phyloP scores from a whole-genome alignment of 2,113 vertebrate species.

The Lepus timidus region DNA sequence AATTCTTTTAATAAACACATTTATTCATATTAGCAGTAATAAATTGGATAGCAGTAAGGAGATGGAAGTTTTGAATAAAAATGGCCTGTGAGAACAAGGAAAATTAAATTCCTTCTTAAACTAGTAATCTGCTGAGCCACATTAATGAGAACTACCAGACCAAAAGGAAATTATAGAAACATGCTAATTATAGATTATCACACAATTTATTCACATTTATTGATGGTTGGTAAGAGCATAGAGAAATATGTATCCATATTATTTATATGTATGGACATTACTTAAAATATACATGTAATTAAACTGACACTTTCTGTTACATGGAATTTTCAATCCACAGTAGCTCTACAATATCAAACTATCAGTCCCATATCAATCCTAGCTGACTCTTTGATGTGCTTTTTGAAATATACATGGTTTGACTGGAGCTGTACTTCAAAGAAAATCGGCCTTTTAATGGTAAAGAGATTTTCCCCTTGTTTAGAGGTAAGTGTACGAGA shows the following conservation, averaged over 20 bases:
- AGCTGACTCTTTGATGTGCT: constrained; percentile 83
- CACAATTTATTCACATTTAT: neutral
- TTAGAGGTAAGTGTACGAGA: constrained; percentile 75
- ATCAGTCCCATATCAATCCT: constrained; percentile 80
- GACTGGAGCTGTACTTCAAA: constrained; percentile 83
- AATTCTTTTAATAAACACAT: neutral
- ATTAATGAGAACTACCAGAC: neutral
- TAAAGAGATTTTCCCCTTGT: constrained; percentile 80
- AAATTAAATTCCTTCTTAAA: neutral
- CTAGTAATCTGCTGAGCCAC: neutral
- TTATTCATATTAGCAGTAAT: neutral
- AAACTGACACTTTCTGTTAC: neutral
- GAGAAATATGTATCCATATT: neutral
- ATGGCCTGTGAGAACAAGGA: neutral
- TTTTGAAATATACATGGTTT: constrained; percentile 86
- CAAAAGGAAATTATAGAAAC: neutral
- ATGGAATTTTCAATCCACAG: constrained; percentile 76
- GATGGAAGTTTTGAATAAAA: neutral
- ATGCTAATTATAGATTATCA: neutral
- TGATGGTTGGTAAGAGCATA: neutral
- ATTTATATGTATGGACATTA: neutral
- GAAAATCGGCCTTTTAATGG: constrained; percentile 78
- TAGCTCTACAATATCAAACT: constrained; percentile 59
- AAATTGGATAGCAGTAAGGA: neutral
- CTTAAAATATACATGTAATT: neutral